These are phyloP conservation scores for Neotoma lepida DNA, from an alignment of 2,113 vertebrate genomes.

Conservation along the genomic window DNA sequence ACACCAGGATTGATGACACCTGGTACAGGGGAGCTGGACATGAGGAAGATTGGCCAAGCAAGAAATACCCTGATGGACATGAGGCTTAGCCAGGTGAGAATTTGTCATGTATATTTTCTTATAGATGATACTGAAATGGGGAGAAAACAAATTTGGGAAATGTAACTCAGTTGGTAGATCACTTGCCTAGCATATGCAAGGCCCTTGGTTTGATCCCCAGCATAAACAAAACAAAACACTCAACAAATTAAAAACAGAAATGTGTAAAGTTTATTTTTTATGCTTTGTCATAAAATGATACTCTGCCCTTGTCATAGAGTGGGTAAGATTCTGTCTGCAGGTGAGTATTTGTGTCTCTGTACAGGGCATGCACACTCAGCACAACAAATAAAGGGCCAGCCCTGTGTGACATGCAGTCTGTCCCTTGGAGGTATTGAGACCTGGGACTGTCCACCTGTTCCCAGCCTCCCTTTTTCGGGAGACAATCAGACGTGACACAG, in stretches of 20 bases:
- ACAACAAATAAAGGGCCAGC: background rate
- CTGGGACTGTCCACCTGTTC: no score
- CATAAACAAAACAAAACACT: background rate
- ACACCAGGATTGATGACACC: conserved; percentile 97
- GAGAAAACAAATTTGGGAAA: background rate
- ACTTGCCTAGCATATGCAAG: background rate
- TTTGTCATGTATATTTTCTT: background rate
- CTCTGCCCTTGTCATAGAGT: background rate
- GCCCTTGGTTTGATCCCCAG: background rate
- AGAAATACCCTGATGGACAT: conserved; percentile 99
- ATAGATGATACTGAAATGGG: accelerated
- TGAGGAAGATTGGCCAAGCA: conserved; percentile 99
- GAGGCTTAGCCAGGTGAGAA: conserved; percentile 96
- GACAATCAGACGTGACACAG: no score
- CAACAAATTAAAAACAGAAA: background rate
- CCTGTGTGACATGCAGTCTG: no score
- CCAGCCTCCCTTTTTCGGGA: no score
- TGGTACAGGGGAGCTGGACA: conserved; percentile 96
- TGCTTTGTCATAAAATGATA: background rate
- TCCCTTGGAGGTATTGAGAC: background rate
- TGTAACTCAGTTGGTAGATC: background rate
- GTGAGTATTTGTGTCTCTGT: background rate
- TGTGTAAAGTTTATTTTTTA: background rate
- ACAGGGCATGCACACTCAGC: background rate
- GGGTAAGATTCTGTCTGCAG: background rate